Conservation (phyloP, 2,888 invertebrate species). For the Lithophane leautieri region DNA sequence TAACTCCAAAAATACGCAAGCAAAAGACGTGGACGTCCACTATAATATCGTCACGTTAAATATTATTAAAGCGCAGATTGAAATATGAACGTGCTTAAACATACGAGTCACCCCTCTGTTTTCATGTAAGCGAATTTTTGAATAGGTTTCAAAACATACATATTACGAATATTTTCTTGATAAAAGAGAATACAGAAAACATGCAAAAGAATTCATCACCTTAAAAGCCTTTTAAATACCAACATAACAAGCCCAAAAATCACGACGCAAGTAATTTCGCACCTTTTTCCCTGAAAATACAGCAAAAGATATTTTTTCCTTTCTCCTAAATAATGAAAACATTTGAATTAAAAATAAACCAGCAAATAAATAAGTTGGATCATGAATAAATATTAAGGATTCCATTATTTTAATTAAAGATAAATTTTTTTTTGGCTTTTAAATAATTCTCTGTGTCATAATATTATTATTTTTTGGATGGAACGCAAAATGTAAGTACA, state of each 20-base stretch:
- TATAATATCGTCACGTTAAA: too few relatives aligned
- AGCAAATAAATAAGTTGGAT: conserved; percentile 8
- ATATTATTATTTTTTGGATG: too few relatives aligned
- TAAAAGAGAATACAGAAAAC: background rate
- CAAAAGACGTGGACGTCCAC: too few relatives aligned
- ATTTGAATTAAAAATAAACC: conserved; percentile 19
- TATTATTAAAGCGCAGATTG: too few relatives aligned
- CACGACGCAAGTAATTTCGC: background rate
- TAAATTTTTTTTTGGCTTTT: conserved; percentile 10
- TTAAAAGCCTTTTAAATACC: conserved; percentile 19
- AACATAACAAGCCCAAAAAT: conserved; percentile 12
- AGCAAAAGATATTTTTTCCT: background rate
- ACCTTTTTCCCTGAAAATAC: background rate
- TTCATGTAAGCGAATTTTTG: background rate
- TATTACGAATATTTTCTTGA: background rate
- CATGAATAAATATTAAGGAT: conserved; percentile 56
- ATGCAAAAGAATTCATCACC: conserved; percentile 3
- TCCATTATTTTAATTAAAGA: conserved; percentile 51
- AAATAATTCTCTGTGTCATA: conserved; percentile 26
- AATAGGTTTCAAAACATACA: background rate
- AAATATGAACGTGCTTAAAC: too few relatives aligned
- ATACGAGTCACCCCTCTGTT: background rate
- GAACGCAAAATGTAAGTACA: too few relatives aligned
- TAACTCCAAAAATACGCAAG: too few relatives aligned
- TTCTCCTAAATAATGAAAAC: background rate